Base-by-base conservation (phyloP, 2,113 vertebrate genomes). In the Hemibagrus wyckioides region DNA sequence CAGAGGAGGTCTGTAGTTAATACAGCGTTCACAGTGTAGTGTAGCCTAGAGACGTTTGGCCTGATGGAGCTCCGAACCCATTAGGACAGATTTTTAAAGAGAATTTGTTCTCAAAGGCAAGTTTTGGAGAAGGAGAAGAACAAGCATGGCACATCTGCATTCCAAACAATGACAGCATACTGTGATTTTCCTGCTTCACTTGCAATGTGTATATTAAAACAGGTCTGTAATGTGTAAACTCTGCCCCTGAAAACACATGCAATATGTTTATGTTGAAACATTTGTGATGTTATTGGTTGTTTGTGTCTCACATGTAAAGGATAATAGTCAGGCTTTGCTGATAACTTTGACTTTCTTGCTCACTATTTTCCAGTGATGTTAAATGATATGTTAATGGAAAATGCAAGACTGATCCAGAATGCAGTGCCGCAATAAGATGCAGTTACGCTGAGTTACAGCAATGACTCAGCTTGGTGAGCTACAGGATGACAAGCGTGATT, bases 11-110 rank as follows among this genome's bases (percentile, higher is more conserved):
- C 76, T 81, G 81, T 84, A 57, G 76, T 48, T 80, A 84, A 73
- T 87, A 80, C 10, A 48, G 82, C 59, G 59, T 44, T 61, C n/a
- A 65, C 30, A 30, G 75, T 80, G 65, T 30, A 50, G 76, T 84
- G 57, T n/a, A 83, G 91, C 92, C 92, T 90, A 33, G 89, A 93
- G 91, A 88, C 85, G 87, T 41, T 80, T 59, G 21, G 54, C 80
- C 82, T 89, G 86, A 91, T 89, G 91, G 86, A 83, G 92, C 84
- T 92, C 48, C 88, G 89, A 91, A 88, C 87, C 90, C 91, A 92
- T 93, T 92, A 89, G 39, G 28, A 79, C 71, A 48, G 84, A 90
- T 82, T 90, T 81, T 86, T 80, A 14, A 48, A 11, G 10, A 48
- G 15, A n/a, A 48, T n/a, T 3, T 17, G 2, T n/a, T 44, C 36